Conservation (phyloP, 2,888 invertebrate species). For the Cephus nigrinus region DNA sequence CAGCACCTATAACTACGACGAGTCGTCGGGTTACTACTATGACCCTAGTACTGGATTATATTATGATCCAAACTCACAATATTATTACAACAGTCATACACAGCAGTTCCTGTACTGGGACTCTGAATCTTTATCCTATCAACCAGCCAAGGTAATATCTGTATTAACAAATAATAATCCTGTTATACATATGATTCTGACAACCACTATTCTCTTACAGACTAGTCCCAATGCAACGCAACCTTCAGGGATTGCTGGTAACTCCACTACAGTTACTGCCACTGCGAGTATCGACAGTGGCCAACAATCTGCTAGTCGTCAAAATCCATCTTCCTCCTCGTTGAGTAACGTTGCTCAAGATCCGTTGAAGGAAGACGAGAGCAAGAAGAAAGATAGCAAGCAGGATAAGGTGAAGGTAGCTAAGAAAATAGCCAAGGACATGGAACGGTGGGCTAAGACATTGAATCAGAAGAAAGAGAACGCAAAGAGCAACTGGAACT, state of each 20-base stretch:
- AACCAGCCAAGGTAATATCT: slow-evolving; percentile 47
- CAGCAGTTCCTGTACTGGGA: slow-evolving; percentile 98
- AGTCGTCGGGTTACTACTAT: slow-evolving; percentile 95
- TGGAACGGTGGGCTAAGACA: slow-evolving; percentile 96
- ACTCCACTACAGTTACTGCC: slow-evolving; percentile 61
- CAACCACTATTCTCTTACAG: slow-evolving; percentile 38
- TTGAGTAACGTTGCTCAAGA: slow-evolving; percentile 44
- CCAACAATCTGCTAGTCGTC: slow-evolving; percentile 23
- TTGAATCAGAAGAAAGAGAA: slow-evolving; percentile 94
- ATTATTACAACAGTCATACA: slow-evolving; percentile 93
- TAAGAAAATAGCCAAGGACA: slow-evolving; percentile 96
- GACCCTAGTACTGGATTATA: slow-evolving; percentile 93
- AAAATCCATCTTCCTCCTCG: slow-evolving; percentile 31
- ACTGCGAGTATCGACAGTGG: slow-evolving; percentile 46
- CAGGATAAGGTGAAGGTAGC: slow-evolving; percentile 97
- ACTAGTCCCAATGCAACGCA: slow-evolving; percentile 20
- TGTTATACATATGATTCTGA: slow-evolving; percentile 35
- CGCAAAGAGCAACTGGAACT: slow-evolving; percentile 63
- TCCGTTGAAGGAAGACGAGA: slow-evolving; percentile 70
- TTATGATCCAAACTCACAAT: slow-evolving; percentile 95
- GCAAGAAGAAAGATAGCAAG: slow-evolving; percentile 80
- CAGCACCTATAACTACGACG: slow-evolving; percentile 92
- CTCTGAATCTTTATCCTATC: slow-evolving; percentile 68
- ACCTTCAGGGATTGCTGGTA: slow-evolving; percentile 63
- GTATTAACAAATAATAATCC: slow-evolving; percentile 59